These are phyloP conservation scores for Etia nguti DNA, from an alignment of 2,113 vertebrate genomes.

Conservation along the genomic window DNA sequence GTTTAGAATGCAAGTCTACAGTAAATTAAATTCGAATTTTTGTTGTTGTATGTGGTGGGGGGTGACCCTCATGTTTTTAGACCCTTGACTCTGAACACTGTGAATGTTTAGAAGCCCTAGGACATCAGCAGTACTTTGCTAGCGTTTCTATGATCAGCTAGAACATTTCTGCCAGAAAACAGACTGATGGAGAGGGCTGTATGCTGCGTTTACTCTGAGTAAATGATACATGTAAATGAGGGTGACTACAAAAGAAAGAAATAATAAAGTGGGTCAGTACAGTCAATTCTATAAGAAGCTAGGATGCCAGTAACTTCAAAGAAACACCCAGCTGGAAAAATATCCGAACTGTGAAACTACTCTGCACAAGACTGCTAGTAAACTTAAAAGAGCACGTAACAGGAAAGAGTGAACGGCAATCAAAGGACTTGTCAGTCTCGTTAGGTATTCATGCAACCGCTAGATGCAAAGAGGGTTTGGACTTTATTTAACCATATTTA, in stretches of 20 bases:
- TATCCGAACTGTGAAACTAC: not conserved
- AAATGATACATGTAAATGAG: not conserved
- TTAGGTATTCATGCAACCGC: not conserved
- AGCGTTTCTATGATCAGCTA: not conserved
- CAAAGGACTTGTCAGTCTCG: not conserved
- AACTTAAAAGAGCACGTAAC: accelerated
- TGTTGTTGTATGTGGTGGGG: not conserved
- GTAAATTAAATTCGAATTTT: accelerated
- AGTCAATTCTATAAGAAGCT: not conserved
- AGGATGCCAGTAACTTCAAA: not conserved
- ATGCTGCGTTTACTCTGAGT: not conserved
- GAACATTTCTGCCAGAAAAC: not conserved
- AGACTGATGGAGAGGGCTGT: not conserved
- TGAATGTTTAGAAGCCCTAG: not conserved
- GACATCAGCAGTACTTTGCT: not conserved
- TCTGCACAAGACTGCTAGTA: not conserved
- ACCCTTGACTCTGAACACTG: not conserved
- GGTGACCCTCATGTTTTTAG: accelerated
- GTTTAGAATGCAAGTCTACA: too few relatives aligned
- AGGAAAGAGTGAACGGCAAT: not conserved
- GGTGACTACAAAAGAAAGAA: not conserved
- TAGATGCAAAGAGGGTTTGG: accelerated
- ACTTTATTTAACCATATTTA: not conserved
- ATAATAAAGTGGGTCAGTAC: not conserved
- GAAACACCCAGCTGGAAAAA: not conserved